A percentile compares a stretch with the other conserved stretches of the same genome.
Conservation (phyloP, 2,113 vertebrate species). For the Rhea americana region DNA sequence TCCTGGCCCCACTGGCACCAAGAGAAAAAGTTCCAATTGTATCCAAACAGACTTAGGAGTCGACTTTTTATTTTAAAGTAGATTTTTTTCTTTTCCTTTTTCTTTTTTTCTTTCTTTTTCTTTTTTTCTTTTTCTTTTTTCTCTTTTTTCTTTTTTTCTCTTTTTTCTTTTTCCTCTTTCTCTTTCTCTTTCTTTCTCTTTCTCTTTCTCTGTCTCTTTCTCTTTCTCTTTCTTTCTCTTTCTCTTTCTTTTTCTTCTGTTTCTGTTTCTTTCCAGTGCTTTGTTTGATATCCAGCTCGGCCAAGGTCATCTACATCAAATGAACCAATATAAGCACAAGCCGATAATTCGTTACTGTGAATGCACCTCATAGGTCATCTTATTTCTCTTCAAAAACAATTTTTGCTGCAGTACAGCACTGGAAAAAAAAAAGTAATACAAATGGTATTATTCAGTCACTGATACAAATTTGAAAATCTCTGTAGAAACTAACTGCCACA, state of each 20-base stretch:
- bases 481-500: neutral
- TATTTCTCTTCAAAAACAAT: neutral
- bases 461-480: neutral
- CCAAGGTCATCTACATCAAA: neutral
- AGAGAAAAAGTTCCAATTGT: neutral
- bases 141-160: too few species aligned
- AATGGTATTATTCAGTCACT: neutral
- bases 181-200: too few species aligned
- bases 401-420: neutral
- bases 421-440: neutral
- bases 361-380: neutral
- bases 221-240: too few species aligned
- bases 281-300: neutral
- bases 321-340: neutral
- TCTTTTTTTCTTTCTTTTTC: too few species aligned
- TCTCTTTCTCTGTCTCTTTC: too few species aligned
- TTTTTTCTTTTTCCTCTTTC: too few species aligned
- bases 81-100: too few species aligned
- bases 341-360: neutral
- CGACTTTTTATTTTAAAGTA: neutral
- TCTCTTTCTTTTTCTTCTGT: too few species aligned
- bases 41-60: neutral
- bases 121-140: too few species aligned
- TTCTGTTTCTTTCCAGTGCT: neutral
- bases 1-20: too few species aligned